Evolutionary conservation across 2,113 vertebrate species (phyloP).

Genomic region (Galbula dea): DNA sequence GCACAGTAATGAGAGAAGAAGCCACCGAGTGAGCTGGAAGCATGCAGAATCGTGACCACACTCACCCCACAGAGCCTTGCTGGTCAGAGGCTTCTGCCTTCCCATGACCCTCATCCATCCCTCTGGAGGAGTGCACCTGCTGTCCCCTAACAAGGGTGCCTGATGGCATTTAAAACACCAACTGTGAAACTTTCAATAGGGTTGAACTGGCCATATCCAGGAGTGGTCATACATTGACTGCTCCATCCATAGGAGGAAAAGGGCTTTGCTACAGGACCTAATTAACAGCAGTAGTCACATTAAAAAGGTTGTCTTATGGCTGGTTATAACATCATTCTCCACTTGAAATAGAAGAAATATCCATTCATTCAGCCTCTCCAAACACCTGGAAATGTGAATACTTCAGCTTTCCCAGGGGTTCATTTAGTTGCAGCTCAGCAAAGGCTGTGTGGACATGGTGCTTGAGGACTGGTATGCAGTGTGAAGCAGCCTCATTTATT

Average conservation of each 20-base stretch:
- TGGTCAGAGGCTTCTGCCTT: not conserved
- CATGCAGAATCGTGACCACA: rapidly evolving
- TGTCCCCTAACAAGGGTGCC: not conserved
- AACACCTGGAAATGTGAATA: not conserved
- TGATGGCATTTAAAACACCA: not conserved
- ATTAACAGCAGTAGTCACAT: not conserved
- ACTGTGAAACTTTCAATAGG: not conserved
- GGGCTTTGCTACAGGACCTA: not conserved
- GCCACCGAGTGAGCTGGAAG: not conserved
- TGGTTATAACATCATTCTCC: not conserved
- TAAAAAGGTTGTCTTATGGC: not conserved
- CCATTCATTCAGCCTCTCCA: not conserved
- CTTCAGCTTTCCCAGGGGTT: not conserved
- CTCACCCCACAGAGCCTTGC: rapidly evolving
- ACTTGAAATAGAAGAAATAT: not conserved
- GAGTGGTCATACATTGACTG: not conserved
- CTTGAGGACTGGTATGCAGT: rapidly evolving
- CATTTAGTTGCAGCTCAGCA: not conserved
- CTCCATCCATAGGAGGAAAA: not conserved
- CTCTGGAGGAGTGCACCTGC: not conserved
- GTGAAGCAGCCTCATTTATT: not conserved
- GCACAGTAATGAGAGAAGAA: rapidly evolving
- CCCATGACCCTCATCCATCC: not conserved
- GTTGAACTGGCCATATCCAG: not conserved
- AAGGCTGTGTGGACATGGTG: not conserved